Conservation (phyloP, 2,888 invertebrate genomes). For the Sipha maydis region DNA sequence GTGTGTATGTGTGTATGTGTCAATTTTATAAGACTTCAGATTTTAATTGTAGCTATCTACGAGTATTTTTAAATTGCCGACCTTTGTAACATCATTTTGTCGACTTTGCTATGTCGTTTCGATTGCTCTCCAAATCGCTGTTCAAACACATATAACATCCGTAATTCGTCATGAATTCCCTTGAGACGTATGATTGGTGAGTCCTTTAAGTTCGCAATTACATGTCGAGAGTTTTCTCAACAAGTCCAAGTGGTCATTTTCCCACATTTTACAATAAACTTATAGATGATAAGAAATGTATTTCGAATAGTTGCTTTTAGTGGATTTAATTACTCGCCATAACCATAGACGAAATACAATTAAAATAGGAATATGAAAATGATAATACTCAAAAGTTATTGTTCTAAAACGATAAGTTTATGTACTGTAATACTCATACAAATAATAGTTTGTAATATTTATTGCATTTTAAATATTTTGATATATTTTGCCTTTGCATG, state of each 20-base stretch:
- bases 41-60: constrained; percentile 43
- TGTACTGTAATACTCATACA: too few relatives aligned
- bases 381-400: too few relatives aligned
- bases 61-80: constrained; percentile 33
- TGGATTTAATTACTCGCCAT: background rate
- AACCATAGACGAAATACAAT: too few relatives aligned
- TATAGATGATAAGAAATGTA: background rate
- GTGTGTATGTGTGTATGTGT: background rate
- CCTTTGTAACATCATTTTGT: constrained; percentile 42
- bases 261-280: constrained; percentile 12
- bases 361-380: too few relatives aligned
- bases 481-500: too few relatives aligned
- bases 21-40: constrained; percentile 32
- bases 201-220: constrained; percentile 46
- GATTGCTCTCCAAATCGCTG: constrained; percentile 49
- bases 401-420: too few relatives aligned
- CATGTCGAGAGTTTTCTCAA: constrained; percentile 11
- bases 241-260: background rate
- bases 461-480: too few relatives aligned
- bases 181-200: constrained; percentile 33
- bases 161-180: constrained; percentile 53
- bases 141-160: constrained; percentile 47
- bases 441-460: too few relatives aligned
- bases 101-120: constrained; percentile 40
- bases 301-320: background rate